Evolutionary conservation across 2,888 invertebrate genomes (phyloP).

Genomic region (Formica aserva): DNA sequence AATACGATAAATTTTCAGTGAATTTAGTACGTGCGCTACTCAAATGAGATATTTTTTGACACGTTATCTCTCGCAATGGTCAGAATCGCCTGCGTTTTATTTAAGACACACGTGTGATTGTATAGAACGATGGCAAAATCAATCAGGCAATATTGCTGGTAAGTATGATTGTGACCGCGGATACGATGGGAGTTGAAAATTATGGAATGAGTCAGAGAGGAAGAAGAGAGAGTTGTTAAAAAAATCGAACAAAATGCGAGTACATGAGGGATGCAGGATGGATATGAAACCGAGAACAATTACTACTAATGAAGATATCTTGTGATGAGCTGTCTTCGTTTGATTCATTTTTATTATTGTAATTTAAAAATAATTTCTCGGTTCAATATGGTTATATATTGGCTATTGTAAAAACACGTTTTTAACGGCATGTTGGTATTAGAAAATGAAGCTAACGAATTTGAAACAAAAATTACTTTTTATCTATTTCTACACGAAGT

Average conservation of each 20-base stretch:
- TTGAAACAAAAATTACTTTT: not conserved
- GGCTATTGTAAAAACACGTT: not conserved
- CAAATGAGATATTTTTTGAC: conserved; percentile 48
- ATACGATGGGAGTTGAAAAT: conserved; percentile 46
- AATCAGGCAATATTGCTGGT: conserved; percentile 45
- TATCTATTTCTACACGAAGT: not conserved
- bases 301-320: not conserved
- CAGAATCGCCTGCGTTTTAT: conserved; percentile 26
- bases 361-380: not conserved
- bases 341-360: conserved; percentile 12
- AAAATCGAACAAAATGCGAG: not conserved
- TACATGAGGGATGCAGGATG: not conserved
- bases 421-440: not conserved
- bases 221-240: conserved; percentile 27
- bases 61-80: conserved; percentile 26
- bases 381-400: not conserved
- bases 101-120: conserved; percentile 20
- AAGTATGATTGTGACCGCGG: conserved; percentile 47
- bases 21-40: conserved; percentile 33
- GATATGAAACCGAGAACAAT: not conserved
- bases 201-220: conserved; percentile 20
- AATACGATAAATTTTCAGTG: conserved; percentile 43
- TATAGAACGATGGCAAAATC: conserved; percentile 17
- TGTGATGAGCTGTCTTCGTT: not conserved
- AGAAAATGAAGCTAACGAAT: not conserved